These are phyloP conservation scores for Myopa testacea DNA, from an alignment of 2,888 invertebrate species.

Conservation along the genomic window DNA sequence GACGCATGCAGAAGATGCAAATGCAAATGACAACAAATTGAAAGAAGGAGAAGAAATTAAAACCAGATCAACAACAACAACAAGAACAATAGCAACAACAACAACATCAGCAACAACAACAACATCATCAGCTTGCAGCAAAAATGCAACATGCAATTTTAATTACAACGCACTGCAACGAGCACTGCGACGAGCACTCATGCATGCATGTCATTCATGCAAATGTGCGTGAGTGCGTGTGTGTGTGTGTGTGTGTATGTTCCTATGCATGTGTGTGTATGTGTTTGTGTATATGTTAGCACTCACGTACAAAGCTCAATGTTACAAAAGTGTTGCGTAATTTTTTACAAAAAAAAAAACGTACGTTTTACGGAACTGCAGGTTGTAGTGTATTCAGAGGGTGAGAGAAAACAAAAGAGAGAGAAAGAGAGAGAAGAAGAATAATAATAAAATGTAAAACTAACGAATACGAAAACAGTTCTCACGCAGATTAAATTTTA, in stretches of 20 bases:
- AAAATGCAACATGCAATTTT: slow-evolving; percentile 1
- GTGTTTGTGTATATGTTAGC: background rate
- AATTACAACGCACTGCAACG: background rate
- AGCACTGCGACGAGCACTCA: background rate
- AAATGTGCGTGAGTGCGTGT: background rate
- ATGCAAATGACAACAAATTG: background rate
- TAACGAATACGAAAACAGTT: no score
- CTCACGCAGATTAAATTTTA: no score
- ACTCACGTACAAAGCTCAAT: background rate
- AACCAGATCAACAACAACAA: slow-evolving; percentile 1
- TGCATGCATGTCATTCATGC: background rate
- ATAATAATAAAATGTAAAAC: no score
- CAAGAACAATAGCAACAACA: background rate
- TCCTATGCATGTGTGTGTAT: no score
- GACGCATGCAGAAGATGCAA: no score
- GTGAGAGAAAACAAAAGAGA: no score
- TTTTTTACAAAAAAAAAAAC: no score
- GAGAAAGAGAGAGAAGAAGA: no score
- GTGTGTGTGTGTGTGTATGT: background rate
- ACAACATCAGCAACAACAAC: background rate
- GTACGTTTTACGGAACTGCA: no score
- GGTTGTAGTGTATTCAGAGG: no score
- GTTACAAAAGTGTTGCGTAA: no score
- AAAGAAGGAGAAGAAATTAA: background rate
- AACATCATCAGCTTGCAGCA: background rate